A percentile compares a stretch with the other conserved stretches of the same genome.
Evolutionary conservation across 2,797 vertebrate genomes (phyloP).

Genomic region (Nannoperca australis): DNA sequence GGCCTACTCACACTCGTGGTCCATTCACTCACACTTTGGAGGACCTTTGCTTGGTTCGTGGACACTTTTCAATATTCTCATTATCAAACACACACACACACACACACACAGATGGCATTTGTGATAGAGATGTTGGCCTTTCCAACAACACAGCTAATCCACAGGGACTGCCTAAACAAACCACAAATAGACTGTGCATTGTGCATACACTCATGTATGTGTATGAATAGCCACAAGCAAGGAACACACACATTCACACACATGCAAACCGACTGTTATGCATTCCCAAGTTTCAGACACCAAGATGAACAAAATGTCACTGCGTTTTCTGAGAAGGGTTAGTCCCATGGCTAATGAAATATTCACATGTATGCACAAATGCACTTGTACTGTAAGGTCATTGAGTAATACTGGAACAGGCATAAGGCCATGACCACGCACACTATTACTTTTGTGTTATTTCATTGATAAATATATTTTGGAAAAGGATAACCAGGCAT

Average conservation of each 20-base stretch:
- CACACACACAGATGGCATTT: constrained; percentile 1
- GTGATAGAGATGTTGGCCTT: constrained; percentile 7
- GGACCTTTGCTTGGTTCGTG: background rate
- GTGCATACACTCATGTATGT: background rate
- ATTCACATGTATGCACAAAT: background rate
- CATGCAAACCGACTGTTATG: background rate
- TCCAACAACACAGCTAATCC: background rate
- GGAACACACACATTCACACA: background rate
- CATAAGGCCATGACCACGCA: background rate
- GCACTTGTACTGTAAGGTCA: constrained; percentile 2
- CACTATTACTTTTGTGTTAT: background rate
- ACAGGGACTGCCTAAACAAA: background rate
- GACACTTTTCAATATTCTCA: background rate
- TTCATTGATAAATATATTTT: background rate
- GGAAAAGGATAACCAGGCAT: background rate
- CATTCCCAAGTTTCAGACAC: background rate
- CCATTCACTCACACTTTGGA: background rate
- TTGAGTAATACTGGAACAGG: background rate
- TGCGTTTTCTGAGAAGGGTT: constrained; percentile 1
- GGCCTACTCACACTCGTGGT: background rate
- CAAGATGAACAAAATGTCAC: constrained; percentile 7
- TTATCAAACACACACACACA: background rate
- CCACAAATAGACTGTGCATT: background rate
- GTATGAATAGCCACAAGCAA: background rate
- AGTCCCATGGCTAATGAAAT: constrained; percentile 1